These are phyloP conservation scores for Hypotaenidia okinawae DNA, from an alignment of 2,797 vertebrate species.

Conservation along the genomic window DNA sequence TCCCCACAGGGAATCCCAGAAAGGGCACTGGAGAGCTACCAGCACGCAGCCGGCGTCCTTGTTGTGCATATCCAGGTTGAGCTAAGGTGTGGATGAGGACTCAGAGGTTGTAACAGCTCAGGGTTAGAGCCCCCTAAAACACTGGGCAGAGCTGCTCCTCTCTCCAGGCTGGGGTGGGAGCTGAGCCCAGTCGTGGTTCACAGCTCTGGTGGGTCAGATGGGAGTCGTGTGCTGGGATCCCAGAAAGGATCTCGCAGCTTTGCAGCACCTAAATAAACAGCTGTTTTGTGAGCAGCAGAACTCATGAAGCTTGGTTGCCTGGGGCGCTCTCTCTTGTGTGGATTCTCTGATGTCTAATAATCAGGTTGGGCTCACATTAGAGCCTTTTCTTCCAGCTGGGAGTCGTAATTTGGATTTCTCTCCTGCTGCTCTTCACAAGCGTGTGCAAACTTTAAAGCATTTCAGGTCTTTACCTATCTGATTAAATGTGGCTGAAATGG, in stretches of 20 bases:
- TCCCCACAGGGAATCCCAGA: neutral
- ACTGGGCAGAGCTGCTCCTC: neutral
- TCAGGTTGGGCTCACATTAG: constrained; percentile 62
- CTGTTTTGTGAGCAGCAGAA: constrained; percentile 42
- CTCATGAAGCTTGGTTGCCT: constrained; percentile 53
- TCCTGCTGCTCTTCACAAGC: constrained; percentile 35
- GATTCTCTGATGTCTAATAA: constrained; percentile 74
- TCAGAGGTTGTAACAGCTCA: neutral
- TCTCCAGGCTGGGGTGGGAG: neutral
- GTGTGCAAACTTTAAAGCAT: constrained; percentile 17
- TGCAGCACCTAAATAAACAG: constrained; percentile 56
- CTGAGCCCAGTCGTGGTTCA: neutral
- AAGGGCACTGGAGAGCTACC: neutral
- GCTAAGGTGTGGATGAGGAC: neutral
- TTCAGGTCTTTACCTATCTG: constrained; percentile 23
- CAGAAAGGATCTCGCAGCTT: neutral
- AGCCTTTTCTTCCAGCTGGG: constrained; percentile 62
- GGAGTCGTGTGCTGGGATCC: neutral
- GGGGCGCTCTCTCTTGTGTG: constrained; percentile 49
- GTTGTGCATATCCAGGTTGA: neutral
- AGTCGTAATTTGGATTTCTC: constrained; percentile 60
- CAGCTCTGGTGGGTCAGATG: neutral
- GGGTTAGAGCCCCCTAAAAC: neutral
- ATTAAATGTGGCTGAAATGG: neutral
- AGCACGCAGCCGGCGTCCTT: neutral